phyloP scores from a whole-genome alignment of 2,797 vertebrate species.

The Lophius americanus region DNA sequence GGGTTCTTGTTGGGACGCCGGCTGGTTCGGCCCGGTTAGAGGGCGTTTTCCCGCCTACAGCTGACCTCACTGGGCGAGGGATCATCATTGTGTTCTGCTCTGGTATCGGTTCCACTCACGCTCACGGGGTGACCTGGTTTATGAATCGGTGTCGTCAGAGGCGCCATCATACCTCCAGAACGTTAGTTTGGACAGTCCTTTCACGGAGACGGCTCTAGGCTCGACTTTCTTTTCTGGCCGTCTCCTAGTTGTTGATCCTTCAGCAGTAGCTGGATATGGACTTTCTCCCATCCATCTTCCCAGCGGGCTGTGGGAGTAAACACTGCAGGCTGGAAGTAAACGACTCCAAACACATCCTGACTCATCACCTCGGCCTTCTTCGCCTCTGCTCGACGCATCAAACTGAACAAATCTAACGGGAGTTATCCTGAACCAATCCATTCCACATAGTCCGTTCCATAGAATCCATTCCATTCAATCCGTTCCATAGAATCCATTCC shows the following conservation, averaged over 20 bases:
- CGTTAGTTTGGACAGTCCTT: too few relatives aligned
- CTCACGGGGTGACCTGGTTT: constrained; percentile 7
- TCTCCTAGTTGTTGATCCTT: too few relatives aligned
- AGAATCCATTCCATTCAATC: too few relatives aligned
- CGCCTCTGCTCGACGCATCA: constrained; percentile 3
- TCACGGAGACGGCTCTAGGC: too few relatives aligned
- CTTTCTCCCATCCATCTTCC: too few relatives aligned
- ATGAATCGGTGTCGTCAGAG: neutral
- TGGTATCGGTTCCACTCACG: neutral
- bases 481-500: too few relatives aligned
- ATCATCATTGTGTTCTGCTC: constrained; percentile 4
- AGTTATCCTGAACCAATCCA: too few relatives aligned
- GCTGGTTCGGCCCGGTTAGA: constrained; percentile 37
- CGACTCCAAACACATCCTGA: constrained; percentile 15
- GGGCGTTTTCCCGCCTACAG: constrained; percentile 28
- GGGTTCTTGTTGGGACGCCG: neutral
- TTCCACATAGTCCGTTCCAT: too few relatives aligned
- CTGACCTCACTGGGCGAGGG: constrained; percentile 46
- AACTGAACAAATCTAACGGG: neutral
- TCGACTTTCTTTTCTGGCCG: too few relatives aligned
- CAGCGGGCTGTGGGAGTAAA: too few relatives aligned
- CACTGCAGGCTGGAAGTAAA: too few relatives aligned
- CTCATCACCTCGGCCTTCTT: neutral
- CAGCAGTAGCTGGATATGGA: too few relatives aligned
- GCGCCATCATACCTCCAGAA: neutral